Evolutionary conservation across 2,113 vertebrate species (phyloP).

Genomic region (Azemiops feae): DNA sequence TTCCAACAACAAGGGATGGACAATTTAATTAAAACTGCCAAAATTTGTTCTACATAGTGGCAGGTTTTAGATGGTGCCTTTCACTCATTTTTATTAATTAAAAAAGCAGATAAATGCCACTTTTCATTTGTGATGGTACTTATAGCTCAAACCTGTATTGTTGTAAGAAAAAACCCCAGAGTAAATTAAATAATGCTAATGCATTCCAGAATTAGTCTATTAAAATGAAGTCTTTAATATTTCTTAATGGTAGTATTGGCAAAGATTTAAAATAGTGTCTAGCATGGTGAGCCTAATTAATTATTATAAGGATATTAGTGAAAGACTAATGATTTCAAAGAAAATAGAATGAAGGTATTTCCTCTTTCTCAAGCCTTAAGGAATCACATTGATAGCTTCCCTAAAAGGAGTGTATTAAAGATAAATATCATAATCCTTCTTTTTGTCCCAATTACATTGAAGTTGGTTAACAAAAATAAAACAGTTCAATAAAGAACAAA

Average conservation of each 20-base stretch:
- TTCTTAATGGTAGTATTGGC: background rate
- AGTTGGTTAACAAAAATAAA: background rate
- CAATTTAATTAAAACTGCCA: fast-evolving
- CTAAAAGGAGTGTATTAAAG: background rate
- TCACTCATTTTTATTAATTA: background rate
- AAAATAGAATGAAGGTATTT: background rate
- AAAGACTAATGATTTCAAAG: background rate
- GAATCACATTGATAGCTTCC: background rate
- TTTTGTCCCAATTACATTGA: background rate
- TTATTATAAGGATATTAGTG: background rate
- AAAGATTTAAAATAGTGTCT: background rate
- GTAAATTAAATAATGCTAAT: background rate
- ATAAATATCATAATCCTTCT: background rate
- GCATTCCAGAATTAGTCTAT: background rate
- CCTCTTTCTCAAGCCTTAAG: background rate
- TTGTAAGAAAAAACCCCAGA: background rate
- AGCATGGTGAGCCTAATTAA: background rate
- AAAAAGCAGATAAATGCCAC: constrained; percentile 10
- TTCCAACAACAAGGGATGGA: background rate
- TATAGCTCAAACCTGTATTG: constrained; percentile 19
- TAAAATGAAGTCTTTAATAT: background rate
- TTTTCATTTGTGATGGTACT: constrained; percentile 48
- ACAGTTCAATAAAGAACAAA: background rate
- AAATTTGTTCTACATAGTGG: background rate
- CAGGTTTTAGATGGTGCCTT: background rate